A percentile compares a stretch with the other conserved stretches of the same genome.
These are phyloP conservation scores for Nannospalax galili DNA, from an alignment of 2,113 vertebrate genomes.

Conservation along the genomic window DNA sequence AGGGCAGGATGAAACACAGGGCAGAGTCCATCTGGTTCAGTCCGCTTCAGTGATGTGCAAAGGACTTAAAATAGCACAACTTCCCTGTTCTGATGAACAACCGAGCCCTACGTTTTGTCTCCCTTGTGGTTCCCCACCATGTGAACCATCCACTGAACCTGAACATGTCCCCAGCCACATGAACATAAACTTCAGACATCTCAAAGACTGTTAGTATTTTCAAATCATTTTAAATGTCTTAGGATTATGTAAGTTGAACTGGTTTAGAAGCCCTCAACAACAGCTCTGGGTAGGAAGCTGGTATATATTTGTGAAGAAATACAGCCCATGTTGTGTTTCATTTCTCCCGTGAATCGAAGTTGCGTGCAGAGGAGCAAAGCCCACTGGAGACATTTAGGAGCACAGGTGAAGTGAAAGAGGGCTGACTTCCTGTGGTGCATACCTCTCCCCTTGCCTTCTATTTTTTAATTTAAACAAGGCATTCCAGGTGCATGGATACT, in stretches of 20 bases:
- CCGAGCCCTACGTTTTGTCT: not conserved
- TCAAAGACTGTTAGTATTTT: constrained; percentile 4
- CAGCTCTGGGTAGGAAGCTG: not conserved
- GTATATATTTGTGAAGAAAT: constrained; percentile 27
- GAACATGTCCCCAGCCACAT: not conserved
- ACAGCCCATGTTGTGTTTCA: constrained; percentile 3
- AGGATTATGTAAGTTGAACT: not conserved
- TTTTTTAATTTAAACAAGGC: not conserved
- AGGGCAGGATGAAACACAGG: too few species aligned
- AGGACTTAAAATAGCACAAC: not conserved
- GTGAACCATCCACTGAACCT: not conserved
- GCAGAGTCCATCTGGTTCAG: not conserved
- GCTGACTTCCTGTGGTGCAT: not conserved
- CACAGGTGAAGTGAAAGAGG: not conserved
- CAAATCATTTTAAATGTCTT: not conserved
- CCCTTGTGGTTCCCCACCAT: too few species aligned
- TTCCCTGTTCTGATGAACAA: not conserved
- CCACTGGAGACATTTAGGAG: not conserved
- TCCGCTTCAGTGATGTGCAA: not conserved
- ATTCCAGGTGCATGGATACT: not conserved
- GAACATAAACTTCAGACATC: not conserved
- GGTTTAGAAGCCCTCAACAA: not conserved
- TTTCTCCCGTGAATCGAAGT: constrained; percentile 18
- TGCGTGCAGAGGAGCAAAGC: not conserved
- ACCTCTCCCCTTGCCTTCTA: not conserved